Evolutionary conservation across 64 coral and sea anemone genomes (phyloP).

Genomic region (Stichodactyla mertensii): DNA sequence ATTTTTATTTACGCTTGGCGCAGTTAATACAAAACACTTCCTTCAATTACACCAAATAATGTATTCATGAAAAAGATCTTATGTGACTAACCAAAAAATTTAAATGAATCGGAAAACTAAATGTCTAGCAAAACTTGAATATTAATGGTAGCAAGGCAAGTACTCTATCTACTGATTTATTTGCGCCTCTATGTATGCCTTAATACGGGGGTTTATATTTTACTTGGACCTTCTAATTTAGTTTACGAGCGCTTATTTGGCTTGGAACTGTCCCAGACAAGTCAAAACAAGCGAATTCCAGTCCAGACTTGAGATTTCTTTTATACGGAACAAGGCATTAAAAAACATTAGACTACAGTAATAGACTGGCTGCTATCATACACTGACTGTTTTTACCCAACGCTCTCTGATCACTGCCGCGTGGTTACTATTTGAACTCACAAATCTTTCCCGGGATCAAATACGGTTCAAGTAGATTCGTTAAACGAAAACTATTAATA

Average conservation of each 20-base stretch:
- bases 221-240: neutral
- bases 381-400: neutral
- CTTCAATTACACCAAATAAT: neutral
- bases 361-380: neutral
- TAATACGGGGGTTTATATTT: neutral
- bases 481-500: neutral
- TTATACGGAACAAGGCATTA: neutral
- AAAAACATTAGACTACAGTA: neutral
- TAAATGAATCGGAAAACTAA: neutral
- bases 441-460: neutral
- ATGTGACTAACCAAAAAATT: neutral
- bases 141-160: neutral
- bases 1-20: neutral
- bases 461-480: neutral
- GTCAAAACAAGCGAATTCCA: slow-evolving; percentile 6
- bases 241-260: no score
- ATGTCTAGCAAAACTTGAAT: neutral
- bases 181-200: neutral
- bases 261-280: slow-evolving; percentile 8
- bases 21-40: neutral
- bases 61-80: slow-evolving; percentile 1
- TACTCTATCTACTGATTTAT: neutral
- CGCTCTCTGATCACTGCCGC: neutral
- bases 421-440: neutral
- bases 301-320: slow-evolving; percentile 19